Conservation (phyloP, 2,113 vertebrate species). For the Heterocephalus glaber region DNA sequence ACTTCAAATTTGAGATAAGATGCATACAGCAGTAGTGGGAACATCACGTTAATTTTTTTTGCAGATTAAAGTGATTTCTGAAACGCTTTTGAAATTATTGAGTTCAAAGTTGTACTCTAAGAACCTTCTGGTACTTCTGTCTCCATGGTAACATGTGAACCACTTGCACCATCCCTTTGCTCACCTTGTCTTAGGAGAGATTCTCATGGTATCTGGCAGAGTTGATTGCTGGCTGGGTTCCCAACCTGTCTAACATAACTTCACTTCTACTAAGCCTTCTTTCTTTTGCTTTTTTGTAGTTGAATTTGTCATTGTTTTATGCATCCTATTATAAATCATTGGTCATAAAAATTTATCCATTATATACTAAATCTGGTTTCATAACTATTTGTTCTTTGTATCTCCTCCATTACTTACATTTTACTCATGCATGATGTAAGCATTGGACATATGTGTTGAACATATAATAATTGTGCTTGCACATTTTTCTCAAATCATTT, state of each 20-base stretch:
- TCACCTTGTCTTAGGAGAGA: not conserved
- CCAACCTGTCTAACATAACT: not conserved
- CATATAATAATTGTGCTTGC: not conserved
- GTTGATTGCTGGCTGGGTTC: not conserved
- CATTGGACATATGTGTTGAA: fast-evolving
- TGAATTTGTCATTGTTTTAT: not conserved
- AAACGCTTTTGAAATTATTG: conserved; percentile 43
- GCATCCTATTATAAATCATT: not conserved
- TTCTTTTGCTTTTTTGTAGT: not conserved
- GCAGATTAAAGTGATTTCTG: conserved; percentile 57
- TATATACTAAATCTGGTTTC: not conserved
- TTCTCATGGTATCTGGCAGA: not conserved
- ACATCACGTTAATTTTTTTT: conserved; percentile 9
- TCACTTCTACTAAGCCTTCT: not conserved
- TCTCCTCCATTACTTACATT: not conserved
- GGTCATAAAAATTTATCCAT: not conserved
- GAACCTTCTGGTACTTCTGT: conserved; percentile 10
- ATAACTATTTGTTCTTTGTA: not conserved
- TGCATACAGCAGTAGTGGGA: conserved; percentile 18
- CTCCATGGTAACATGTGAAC: conserved; percentile 46
- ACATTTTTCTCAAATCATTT: not conserved
- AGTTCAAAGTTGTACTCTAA: conserved; percentile 36
- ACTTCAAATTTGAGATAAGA: conserved; percentile 40
- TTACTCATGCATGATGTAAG: not conserved
- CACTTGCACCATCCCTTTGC: not conserved